Conservation (phyloP, 2,888 invertebrate genomes). For the Phyllotreta cruciferae region DNA sequence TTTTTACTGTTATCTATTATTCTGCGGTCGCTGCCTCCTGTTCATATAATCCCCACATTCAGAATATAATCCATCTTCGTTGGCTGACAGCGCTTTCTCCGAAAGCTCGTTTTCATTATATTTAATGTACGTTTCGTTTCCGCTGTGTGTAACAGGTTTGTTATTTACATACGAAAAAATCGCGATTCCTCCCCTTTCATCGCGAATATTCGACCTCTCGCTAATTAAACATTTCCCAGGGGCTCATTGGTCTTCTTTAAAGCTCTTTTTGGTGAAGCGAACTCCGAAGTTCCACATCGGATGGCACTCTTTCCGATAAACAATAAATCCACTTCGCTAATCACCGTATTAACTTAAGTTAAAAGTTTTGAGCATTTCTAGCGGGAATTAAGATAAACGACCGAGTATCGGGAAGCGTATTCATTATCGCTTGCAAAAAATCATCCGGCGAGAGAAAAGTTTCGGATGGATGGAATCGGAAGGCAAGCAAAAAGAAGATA, state of each 20-base stretch:
- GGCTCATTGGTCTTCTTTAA: too few species aligned
- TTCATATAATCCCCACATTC: constrained; percentile 21
- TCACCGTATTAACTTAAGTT: constrained; percentile 25
- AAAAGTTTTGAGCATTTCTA: constrained; percentile 24
- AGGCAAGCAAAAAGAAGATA: background rate
- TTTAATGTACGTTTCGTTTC: constrained; percentile 15
- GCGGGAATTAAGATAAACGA: constrained; percentile 27
- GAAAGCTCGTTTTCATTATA: constrained; percentile 12
- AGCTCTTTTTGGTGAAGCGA: too few species aligned
- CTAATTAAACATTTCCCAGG: too few species aligned
- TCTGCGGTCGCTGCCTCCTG: constrained; percentile 16
- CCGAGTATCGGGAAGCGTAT: constrained; percentile 9
- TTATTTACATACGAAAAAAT: too few species aligned
- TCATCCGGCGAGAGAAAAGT: constrained; percentile 5
- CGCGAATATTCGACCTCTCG: too few species aligned
- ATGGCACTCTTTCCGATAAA: background rate
- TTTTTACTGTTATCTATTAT: constrained; percentile 23
- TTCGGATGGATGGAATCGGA: background rate
- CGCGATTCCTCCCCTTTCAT: too few species aligned
- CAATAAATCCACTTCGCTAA: constrained; percentile 25
- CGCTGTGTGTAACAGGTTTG: too few species aligned
- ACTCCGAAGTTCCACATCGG: too few species aligned
- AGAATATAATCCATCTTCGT: constrained; percentile 27
- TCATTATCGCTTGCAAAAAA: constrained; percentile 1
- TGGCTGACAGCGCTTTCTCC: constrained; percentile 18